Evolutionary conservation across 37 sponge, comb jelly and placozoan species (phyloP).

Genomic region (Geodia barretti): DNA sequence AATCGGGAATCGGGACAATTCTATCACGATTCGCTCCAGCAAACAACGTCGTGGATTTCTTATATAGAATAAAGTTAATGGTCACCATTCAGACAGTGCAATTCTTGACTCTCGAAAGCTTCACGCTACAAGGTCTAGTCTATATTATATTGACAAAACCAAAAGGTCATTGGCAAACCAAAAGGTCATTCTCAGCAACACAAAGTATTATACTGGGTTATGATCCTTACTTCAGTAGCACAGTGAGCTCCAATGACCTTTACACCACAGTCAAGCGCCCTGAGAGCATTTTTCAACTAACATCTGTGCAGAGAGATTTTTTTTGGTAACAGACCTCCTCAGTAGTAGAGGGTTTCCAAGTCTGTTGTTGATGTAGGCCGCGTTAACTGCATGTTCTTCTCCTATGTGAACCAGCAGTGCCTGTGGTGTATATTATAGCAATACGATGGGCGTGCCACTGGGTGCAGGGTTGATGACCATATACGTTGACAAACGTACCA

Average conservation of each 20-base stretch:
- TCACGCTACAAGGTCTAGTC: too few relatives aligned
- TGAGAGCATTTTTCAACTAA: conserved; percentile 5
- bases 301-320: not conserved
- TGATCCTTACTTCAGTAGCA: conserved; percentile 80
- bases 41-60: too few relatives aligned
- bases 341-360: conserved; percentile 88
- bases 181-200: too few relatives aligned
- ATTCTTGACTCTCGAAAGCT: too few relatives aligned
- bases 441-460: not conserved
- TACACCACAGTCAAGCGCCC: conserved; percentile 79
- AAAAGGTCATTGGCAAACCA: too few relatives aligned
- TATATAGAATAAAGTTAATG: too few relatives aligned
- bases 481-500: conserved; percentile 30
- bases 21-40: too few relatives aligned
- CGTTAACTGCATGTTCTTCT: conserved; percentile 84
- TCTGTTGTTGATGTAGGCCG: conserved; percentile 78
- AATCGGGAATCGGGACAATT: too few relatives aligned
- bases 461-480: not conserved
- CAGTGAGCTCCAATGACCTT: conserved; percentile 92
- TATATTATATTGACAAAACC: too few relatives aligned
- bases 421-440: conserved; percentile 4
- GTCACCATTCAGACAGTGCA: too few relatives aligned
- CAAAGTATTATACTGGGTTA: too few relatives aligned
- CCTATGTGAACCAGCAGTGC: conserved; percentile 79
- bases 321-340: conserved; percentile 37